phyloP scores from a whole-genome alignment of 2,113 vertebrate genomes.

The Theristicus caerulescens region DNA sequence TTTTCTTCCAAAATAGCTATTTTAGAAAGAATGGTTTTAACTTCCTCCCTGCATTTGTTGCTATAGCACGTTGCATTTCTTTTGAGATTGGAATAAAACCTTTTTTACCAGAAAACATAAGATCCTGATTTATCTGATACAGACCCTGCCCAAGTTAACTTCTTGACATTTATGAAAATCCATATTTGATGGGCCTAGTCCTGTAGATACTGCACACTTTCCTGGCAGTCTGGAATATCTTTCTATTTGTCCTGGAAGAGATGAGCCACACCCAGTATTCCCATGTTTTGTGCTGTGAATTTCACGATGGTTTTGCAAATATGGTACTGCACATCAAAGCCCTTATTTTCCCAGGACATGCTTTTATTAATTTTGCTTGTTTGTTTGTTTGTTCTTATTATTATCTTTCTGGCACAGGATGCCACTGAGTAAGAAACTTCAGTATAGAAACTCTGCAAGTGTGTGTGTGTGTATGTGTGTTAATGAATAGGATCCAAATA shows the following conservation, averaged over 20 bases:
- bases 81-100: neutral
- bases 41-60: neutral
- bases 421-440: neutral
- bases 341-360: neutral
- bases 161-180: neutral
- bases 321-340: neutral
- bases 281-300: neutral
- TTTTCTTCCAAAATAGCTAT: neutral
- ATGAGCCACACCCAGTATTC: neutral
- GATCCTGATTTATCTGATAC: neutral
- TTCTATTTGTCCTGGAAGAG: neutral
- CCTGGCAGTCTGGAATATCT: neutral
- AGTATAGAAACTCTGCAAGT: neutral
- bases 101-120: neutral
- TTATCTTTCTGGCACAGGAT: neutral
- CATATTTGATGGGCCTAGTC: neutral
- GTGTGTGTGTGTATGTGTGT: neutral
- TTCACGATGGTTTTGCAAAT: neutral
- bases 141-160: neutral
- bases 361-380: neutral
- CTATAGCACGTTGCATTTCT: rapidly evolving
- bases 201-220: neutral
- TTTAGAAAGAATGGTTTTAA: neutral
- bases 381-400: neutral
- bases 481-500: neutral